Base-by-base conservation (phyloP, 2,113 vertebrate genomes). In the Chaetodon trifascialis region DNA sequence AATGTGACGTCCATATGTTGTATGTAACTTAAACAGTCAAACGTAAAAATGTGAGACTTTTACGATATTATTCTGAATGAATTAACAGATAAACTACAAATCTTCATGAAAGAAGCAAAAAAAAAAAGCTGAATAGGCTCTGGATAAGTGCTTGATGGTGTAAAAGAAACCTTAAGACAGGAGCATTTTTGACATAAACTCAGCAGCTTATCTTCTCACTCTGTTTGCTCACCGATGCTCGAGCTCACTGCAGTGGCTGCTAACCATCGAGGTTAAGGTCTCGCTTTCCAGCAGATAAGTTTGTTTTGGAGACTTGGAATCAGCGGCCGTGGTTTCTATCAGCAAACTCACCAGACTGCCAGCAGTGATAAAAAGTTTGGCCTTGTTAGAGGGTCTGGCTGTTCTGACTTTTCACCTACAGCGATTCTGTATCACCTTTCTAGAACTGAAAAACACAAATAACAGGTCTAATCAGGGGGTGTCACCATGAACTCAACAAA, bases 231-330 rank as follows among this genome's bases (percentile, higher is more conserved):
- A 14, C 60, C 1, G 15, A 8, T 56, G 11, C 34, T 47, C 11
- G 16, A 51, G 44, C 59, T 71, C 23, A 0, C 40, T 73, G 65
- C 1, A 7, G 0, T 3, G 8, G 69, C 67, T 72, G 72, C 52
- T 49, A 11, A 82, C 66, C 73, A 69, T 75, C 84, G 93, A 91
- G 89, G 92, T 88, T 79, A 89, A 36, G 80, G 69, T 90, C 85
- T 92, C 70, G 77, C 56, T 86, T 91, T 86, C 66, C 64, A 79
- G 67, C 65, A 86, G 88, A 93, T 86, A 80, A 79, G 46, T 38
- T 23, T 88, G 90, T 91, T 90, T 84, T 86, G 84, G 70, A 87
- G 49, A 80, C 77, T 69, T 60, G 34, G 47, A 84, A 71, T 88
- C 89, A 81, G 83, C 88, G 87, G 83, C 86, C 23, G 66, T 72